phyloP scores from a whole-genome alignment of 2,888 invertebrate genomes.

The Ceramica pisi region DNA sequence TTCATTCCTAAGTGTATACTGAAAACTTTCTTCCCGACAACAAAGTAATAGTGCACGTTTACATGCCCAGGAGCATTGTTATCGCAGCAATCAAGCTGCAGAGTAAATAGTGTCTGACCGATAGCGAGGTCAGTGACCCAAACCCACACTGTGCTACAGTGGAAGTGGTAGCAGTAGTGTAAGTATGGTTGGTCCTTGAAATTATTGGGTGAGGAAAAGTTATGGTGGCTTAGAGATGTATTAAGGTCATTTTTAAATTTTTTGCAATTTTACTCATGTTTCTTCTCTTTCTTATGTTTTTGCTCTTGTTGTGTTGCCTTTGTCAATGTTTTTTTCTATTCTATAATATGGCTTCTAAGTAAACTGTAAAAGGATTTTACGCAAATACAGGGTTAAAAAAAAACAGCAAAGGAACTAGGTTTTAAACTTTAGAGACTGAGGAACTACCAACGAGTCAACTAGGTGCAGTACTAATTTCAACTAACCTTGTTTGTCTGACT shows the following conservation, averaged over 20 bases:
- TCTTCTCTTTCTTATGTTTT: no score
- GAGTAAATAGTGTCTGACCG: slow-evolving; percentile 63
- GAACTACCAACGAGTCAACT: not conserved
- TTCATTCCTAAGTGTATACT: not conserved
- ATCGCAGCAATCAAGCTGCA: slow-evolving; percentile 59
- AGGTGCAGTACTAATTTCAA: no score
- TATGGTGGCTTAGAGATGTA: not conserved
- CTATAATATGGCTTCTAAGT: no score
- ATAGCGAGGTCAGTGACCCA: slow-evolving; percentile 62
- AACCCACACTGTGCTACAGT: slow-evolving; percentile 39
- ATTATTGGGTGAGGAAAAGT: not conserved
- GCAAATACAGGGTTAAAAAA: no score
- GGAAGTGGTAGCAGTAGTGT: slow-evolving; percentile 31
- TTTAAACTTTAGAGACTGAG: no score
- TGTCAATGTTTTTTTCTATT: no score
- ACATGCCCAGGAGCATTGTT: slow-evolving; percentile 50
- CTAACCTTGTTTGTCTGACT: no score
- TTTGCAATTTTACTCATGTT: no score
- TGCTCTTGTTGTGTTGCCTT: no score
- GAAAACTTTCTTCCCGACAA: not conserved
- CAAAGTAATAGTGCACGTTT: slow-evolving; percentile 2
- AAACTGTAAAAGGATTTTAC: no score
- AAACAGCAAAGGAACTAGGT: no score
- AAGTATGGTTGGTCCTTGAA: slow-evolving; percentile 24
- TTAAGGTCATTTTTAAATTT: no score